Evolutionary conservation across 2,113 vertebrate genomes (phyloP).

Genomic region (Ceuthmochares aereus): DNA sequence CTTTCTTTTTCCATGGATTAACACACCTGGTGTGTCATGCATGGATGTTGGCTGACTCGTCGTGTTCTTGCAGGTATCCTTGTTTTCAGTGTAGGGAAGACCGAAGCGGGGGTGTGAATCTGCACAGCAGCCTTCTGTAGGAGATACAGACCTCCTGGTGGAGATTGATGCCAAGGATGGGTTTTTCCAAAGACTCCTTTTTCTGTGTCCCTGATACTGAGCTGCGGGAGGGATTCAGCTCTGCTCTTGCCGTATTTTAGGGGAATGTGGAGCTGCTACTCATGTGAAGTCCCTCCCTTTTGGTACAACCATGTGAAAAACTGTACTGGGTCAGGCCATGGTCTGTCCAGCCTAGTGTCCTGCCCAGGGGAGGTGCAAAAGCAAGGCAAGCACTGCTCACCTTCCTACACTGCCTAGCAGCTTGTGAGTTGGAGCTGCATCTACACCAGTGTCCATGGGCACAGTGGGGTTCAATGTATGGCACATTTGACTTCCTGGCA

Average conservation of each 20-base stretch:
- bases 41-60: accelerated
- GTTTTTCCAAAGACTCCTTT: background rate
- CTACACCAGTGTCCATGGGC: accelerated
- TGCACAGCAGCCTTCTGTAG: background rate
- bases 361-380: background rate
- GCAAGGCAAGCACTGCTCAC: background rate
- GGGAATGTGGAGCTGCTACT: background rate
- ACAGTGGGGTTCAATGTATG: background rate
- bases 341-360: background rate
- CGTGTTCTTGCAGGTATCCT: background rate
- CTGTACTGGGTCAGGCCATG: accelerated
- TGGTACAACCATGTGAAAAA: accelerated
- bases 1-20: background rate
- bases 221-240: background rate
- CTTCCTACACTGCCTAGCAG: no score
- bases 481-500: accelerated
- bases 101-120: accelerated
- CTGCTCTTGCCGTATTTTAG: accelerated
- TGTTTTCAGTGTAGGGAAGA: background rate
- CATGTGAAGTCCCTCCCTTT: background rate
- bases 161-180: background rate
- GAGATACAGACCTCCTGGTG: background rate
- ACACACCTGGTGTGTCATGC: background rate
- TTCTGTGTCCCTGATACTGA: accelerated
- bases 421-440: no score